phyloP scores from a whole-genome alignment of 23 tunicate species.

The Clavelina lepadiformis region DNA sequence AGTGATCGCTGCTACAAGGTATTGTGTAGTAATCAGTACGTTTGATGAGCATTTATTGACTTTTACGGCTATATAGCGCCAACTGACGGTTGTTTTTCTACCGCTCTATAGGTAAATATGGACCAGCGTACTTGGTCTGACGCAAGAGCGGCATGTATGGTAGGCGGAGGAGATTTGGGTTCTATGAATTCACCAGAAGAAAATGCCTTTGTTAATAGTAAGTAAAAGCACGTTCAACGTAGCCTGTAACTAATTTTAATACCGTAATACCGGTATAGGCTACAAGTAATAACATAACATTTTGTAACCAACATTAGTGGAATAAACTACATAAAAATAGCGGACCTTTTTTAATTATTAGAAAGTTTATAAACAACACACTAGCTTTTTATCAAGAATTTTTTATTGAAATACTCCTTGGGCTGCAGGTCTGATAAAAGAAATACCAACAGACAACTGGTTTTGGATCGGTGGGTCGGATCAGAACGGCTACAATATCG shows the following conservation, averaged over 20 bases:
- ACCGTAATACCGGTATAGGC: too few relatives aligned
- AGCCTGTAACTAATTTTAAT: too few relatives aligned
- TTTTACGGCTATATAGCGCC: neutral
- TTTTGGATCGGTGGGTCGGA: slow-evolving; percentile 73
- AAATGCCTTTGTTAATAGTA: slow-evolving; percentile 25
- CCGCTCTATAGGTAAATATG: slow-evolving; percentile 3
- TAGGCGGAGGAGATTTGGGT: slow-evolving; percentile 63
- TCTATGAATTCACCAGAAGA: slow-evolving; percentile 60
- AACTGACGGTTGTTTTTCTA: neutral
- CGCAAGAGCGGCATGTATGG: slow-evolving; percentile 58
- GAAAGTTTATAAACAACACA: too few relatives aligned
- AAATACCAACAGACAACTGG: slow-evolving; percentile 17
- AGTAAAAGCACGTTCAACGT: too few relatives aligned
- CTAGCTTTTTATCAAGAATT: too few relatives aligned
- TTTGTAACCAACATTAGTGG: too few relatives aligned
- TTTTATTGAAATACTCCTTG: too few relatives aligned
- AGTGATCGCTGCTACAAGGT: slow-evolving; percentile 70
- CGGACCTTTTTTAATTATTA: too few relatives aligned
- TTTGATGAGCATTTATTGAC: too few relatives aligned
- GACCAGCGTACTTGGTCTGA: slow-evolving; percentile 57
- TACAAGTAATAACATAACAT: too few relatives aligned
- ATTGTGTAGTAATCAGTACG: neutral
- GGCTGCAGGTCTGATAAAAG: slow-evolving; percentile 31
- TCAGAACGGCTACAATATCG: slow-evolving; percentile 45
- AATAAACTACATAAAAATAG: too few relatives aligned